phyloP scores from a whole-genome alignment of 2,797 vertebrate species.

The Clamator glandarius region DNA sequence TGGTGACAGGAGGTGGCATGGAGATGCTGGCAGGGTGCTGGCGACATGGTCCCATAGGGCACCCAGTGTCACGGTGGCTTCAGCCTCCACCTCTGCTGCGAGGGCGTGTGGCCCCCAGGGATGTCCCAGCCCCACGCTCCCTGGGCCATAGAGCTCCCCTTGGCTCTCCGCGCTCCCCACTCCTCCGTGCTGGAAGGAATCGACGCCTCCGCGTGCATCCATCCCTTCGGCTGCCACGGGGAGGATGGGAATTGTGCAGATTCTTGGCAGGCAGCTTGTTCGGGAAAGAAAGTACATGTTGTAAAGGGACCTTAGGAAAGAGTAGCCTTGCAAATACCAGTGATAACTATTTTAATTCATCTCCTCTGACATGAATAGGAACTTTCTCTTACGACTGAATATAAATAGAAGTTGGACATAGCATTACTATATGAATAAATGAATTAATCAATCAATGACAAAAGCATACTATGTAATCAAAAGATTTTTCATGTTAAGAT shows the following conservation, averaged over 20 bases:
- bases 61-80: background rate
- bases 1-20: accelerated
- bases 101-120: background rate
- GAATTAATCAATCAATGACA: conserved; percentile 82
- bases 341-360: conserved; percentile 58
- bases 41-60: accelerated
- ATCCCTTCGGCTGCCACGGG: accelerated
- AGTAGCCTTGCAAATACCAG: conserved; percentile 27
- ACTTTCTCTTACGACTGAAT: conserved; percentile 70
- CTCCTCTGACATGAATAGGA: conserved; percentile 62
- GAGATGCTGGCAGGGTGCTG: accelerated
- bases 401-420: conserved; percentile 75
- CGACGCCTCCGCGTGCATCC: background rate
- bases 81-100: background rate
- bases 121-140: background rate
- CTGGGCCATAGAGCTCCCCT: background rate
- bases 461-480: conserved; percentile 76
- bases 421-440: conserved; percentile 78
- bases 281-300: background rate
- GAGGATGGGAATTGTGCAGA: accelerated
- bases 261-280: background rate
- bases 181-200: background rate
- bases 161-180: background rate
- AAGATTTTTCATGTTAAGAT: conserved; percentile 82
- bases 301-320: background rate